Conservation (phyloP, 2,113 vertebrate genomes). For the Alethe diademata region DNA sequence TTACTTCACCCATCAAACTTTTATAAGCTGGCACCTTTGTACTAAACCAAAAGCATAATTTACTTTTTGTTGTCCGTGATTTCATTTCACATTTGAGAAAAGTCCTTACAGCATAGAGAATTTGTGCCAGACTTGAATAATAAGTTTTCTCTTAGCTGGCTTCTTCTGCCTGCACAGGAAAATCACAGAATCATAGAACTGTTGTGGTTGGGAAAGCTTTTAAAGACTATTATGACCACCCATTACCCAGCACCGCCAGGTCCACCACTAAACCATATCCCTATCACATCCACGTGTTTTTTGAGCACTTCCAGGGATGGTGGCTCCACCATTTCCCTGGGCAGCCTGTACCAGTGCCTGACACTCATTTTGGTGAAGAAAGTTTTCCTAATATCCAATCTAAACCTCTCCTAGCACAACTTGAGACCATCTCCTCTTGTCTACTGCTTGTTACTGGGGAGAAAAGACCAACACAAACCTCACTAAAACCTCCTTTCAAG, state of each 20-base stretch:
- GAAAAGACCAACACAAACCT: background rate
- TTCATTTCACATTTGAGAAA: constrained; percentile 4
- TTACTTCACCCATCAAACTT: background rate
- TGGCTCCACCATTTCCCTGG: background rate
- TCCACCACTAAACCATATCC: background rate
- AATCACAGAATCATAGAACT: background rate
- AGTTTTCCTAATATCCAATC: background rate
- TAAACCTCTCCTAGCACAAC: background rate
- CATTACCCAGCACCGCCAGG: background rate
- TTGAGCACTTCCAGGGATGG: background rate
- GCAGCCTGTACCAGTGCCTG: background rate
- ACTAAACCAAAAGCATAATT: background rate
- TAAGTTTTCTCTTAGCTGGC: background rate
- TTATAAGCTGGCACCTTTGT: background rate
- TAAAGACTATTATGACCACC: background rate
- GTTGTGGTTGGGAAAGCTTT: background rate
- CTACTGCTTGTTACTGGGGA: background rate
- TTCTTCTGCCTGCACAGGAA: background rate
- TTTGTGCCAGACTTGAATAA: background rate
- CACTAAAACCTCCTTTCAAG: background rate
- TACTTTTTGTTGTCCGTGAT: background rate
- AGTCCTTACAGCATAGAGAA: background rate
- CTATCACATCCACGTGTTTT: background rate
- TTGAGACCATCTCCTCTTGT: background rate
- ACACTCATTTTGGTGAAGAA: background rate